Evolutionary conservation across 2,797 vertebrate genomes (phyloP), one percentile per base, ranked within the genome.

Genomic region (Peromyscus aztecus): DNA sequence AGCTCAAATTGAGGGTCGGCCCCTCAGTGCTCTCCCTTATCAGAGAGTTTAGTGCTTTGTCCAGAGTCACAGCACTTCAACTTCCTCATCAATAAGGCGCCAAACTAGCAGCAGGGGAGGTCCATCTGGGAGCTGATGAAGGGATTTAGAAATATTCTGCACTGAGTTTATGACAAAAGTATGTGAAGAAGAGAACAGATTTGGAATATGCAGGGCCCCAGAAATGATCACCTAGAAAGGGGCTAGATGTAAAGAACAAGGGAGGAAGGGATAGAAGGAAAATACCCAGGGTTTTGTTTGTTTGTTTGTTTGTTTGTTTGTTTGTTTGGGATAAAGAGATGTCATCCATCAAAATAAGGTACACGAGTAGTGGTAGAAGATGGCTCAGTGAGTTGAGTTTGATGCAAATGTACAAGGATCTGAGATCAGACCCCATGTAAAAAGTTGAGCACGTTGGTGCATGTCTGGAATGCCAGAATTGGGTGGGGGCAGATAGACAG

Each of bases 31-130:
- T 19, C 37, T 78, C 77, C 34, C 78, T 89, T 77, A 55, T 90
- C 76, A 90, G 40, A 91, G 82, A 83, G 43, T 37, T 95, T 55
- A 96, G 12, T 83, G 61, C 65, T 71, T 97, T 78, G 4, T 78
- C 16, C 59, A 93, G 85, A 90, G 46, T 96, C n/a, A 80, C 9
- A 61, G 2, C 65, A 37, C 24, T 93, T 96, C 90, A 85, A 46
- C 94, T 85, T 95, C 14, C 9, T 94, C 67, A 75, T 63, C 52
- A 82, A 86, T 81, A 90, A 93, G 81, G 77, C 27, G 17, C 63
- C 73, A 88, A 90, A 71, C 46, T 34, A 77, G n/a, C 76, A 6
- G 16, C 61, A 87, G 77, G 82, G 21, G 73, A 71, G 21, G 37
- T 75, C 24, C 63, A 69, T 59, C 87, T 91, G 37, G 78, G 94